Evolutionary conservation across 2,888 invertebrate genomes (phyloP).

Genomic region (Alloscopus bannaensis): DNA sequence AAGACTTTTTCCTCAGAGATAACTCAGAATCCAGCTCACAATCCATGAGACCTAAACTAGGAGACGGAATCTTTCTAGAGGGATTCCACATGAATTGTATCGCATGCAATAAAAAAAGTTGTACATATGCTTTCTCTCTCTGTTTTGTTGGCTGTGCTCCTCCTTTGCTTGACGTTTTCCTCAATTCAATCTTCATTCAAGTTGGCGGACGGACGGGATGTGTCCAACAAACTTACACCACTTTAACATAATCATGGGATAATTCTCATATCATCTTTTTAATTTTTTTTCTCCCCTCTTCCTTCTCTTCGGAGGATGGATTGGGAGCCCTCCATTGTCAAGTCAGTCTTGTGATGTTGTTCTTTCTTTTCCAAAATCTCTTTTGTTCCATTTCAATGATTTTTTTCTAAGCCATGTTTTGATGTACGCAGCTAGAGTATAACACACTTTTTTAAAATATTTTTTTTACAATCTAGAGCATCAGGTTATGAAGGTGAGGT

Average conservation of each 20-base stretch:
- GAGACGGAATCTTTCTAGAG: too few relatives aligned
- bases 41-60: too few relatives aligned
- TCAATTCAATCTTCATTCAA: background rate
- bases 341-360: conserved; percentile 43
- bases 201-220: conserved; percentile 57
- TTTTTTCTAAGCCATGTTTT: conserved; percentile 21
- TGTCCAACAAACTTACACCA: conserved; percentile 53
- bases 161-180: background rate
- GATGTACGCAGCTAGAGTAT: conserved; percentile 25
- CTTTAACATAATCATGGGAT: conserved; percentile 61
- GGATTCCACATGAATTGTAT: too few relatives aligned
- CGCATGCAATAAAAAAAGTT: conserved; percentile 2
- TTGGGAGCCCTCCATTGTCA: conserved; percentile 50
- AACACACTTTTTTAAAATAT: conserved; percentile 21
- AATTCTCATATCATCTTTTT: conserved; percentile 54
- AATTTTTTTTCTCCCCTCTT: conserved; percentile 9
- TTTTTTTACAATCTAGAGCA: too few relatives aligned
- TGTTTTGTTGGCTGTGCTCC: background rate
- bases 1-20: too few relatives aligned
- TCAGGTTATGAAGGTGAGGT: too few relatives aligned
- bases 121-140: conserved; percentile 1
- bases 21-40: too few relatives aligned
- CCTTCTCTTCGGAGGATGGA: conserved; percentile 9
- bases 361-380: conserved; percentile 42
- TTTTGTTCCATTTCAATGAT: conserved; percentile 56